Evolutionary conservation across 2,797 vertebrate species (phyloP).

Genomic region (Dryobates pubescens): DNA sequence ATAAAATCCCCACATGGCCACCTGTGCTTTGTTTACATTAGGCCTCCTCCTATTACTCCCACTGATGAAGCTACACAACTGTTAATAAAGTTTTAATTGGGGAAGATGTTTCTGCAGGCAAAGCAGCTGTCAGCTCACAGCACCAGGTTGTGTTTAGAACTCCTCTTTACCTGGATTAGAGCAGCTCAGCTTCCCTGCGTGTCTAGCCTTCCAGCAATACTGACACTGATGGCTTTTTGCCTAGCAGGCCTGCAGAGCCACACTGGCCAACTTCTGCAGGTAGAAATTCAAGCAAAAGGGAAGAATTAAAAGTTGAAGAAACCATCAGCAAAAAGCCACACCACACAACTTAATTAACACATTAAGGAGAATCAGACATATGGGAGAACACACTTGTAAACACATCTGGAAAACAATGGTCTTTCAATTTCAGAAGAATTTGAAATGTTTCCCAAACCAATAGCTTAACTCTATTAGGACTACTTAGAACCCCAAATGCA

Average conservation of each 20-base stretch:
- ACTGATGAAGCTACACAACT: neutral
- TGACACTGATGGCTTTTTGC: neutral
- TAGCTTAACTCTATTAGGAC: neutral
- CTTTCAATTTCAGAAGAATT: neutral
- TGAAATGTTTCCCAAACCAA: neutral
- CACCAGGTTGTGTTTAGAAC: neutral
- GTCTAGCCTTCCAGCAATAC: neutral
- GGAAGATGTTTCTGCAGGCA: neutral
- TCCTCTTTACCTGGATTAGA: neutral
- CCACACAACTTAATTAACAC: neutral
- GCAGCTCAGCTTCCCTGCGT: neutral
- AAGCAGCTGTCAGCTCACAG: neutral
- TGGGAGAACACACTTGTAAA: neutral
- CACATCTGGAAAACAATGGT: neutral
- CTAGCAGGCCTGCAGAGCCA: neutral
- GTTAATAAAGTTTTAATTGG: conserved; percentile 18
- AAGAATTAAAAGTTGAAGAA: conserved; percentile 15
- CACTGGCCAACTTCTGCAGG: accelerated
- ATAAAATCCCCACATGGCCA: neutral
- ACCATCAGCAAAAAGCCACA: neutral
- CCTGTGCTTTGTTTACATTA: conserved; percentile 37
- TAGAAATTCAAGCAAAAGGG: neutral
- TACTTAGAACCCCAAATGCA: neutral
- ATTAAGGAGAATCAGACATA: neutral
- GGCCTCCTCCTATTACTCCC: conserved; percentile 7